Conservation (phyloP, 1,140 invertebrate genomes). For the Drosophila baimaii region DNA sequence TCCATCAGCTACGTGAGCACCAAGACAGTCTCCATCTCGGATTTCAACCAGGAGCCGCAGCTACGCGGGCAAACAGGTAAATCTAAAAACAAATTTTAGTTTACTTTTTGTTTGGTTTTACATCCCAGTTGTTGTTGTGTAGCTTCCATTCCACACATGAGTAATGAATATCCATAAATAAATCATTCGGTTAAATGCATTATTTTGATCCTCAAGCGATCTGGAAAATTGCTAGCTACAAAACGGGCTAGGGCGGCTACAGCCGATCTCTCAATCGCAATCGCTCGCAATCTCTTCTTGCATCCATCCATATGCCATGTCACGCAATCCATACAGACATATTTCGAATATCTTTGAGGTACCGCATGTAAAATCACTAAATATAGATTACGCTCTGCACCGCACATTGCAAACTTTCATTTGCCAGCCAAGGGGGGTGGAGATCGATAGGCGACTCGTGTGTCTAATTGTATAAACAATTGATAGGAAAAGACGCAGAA, state of each 20-base stretch:
- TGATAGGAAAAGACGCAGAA: constrained; percentile 64
- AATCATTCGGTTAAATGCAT: constrained; percentile 56
- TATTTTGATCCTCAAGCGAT: constrained; percentile 56
- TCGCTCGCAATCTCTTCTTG: constrained; percentile 9
- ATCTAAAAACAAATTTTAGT: constrained; percentile 30
- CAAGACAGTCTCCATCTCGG: constrained; percentile 77
- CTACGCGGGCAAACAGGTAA: constrained; percentile 60
- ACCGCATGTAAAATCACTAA: constrained; percentile 83
- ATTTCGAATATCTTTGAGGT: constrained; percentile 77
- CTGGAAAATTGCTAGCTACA: constrained; percentile 75
- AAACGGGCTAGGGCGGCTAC: too few relatives aligned
- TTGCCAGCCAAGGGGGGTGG: constrained; percentile 44
- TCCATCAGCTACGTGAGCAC: constrained; percentile 82
- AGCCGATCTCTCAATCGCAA: constrained; percentile 30
- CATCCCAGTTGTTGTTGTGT: constrained; percentile 15
- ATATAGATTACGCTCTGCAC: constrained; percentile 75
- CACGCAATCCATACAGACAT: constrained; percentile 57
- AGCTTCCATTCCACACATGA: constrained; percentile 28
- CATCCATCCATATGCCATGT: constrained; percentile 28
- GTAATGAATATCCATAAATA: constrained; percentile 37
- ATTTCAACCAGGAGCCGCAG: constrained; percentile 63
- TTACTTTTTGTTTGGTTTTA: constrained; percentile 43
- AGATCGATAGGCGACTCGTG: constrained; percentile 41
- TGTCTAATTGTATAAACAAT: constrained; percentile 76
- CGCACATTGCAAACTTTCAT: constrained; percentile 79